Percentiles rank a stretch among this genome's conserved stretches.
phyloP scores from a whole-genome alignment of 2,797 vertebrate species.

The Ammospiza maritima region DNA sequence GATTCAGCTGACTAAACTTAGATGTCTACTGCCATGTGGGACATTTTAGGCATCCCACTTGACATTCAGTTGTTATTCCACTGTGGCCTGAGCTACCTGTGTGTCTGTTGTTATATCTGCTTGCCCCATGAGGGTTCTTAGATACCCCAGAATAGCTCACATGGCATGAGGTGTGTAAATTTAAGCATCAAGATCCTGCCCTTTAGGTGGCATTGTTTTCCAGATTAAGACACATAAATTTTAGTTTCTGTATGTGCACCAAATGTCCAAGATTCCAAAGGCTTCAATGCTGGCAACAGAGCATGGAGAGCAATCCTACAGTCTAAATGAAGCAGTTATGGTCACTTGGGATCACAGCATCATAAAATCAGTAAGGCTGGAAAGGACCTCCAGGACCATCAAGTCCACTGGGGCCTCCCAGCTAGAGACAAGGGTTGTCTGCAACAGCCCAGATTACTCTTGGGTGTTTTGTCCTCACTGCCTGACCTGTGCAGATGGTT shows the following conservation, averaged over 20 bases:
- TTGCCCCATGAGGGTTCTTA: neutral
- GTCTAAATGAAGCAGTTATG: neutral
- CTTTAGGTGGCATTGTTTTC: neutral
- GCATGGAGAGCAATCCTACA: neutral
- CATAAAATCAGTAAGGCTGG: neutral
- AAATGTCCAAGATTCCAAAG: neutral
- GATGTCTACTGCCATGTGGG: neutral
- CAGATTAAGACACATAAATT: neutral
- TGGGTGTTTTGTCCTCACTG: neutral
- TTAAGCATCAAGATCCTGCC: neutral
- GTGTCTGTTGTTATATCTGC: neutral
- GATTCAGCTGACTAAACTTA: neutral
- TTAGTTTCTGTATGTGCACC: neutral
- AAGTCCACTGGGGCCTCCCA: neutral
- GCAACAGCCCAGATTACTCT: neutral
- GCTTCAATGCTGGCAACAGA: neutral
- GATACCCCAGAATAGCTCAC: neutral
- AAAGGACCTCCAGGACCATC: neutral
- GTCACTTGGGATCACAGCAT: neutral
- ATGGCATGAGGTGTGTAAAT: rapidly evolving
- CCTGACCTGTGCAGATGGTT: neutral
- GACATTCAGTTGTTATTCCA: neutral
- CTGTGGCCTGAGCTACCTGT: neutral
- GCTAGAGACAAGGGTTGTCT: neutral
- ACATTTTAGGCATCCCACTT: neutral